These are phyloP conservation scores for Ophonus ardosiacus DNA, from an alignment of 2,888 invertebrate genomes.

Conservation along the genomic window DNA sequence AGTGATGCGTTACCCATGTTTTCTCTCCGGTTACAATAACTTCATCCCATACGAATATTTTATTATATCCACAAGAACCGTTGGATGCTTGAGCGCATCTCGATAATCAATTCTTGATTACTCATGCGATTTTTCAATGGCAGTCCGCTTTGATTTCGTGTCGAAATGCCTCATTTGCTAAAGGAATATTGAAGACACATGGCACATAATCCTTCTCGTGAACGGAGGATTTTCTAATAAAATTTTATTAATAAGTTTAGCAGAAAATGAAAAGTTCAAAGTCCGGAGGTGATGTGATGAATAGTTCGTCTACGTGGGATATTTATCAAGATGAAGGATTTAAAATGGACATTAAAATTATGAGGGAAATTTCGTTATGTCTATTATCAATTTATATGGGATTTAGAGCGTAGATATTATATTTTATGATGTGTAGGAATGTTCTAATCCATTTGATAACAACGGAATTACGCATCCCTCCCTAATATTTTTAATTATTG, in stretches of 20 bases:
- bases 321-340: slow-evolving; percentile 2
- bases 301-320: slow-evolving; percentile 4
- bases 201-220: not conserved
- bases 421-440: slow-evolving; percentile 51
- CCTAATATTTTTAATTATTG: slow-evolving; percentile 51
- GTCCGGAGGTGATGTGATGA: slow-evolving; percentile 1
- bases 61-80: slow-evolving; percentile 18
- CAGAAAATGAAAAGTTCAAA: slow-evolving; percentile 18
- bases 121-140: not conserved
- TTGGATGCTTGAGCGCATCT: not conserved
- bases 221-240: not conserved
- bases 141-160: not conserved
- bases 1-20: slow-evolving; percentile 37
- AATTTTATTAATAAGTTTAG: slow-evolving; percentile 2
- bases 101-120: slow-evolving; percentile 7
- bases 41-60: slow-evolving; percentile 35
- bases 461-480: slow-evolving; percentile 1
- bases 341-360: slow-evolving; percentile 52
- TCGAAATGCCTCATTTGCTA: not conserved
- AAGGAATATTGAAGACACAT: not conserved
- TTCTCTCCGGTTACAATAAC: slow-evolving; percentile 38
- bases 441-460: slow-evolving; percentile 51
- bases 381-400: slow-evolving; percentile 56
- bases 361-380: slow-evolving; percentile 38
- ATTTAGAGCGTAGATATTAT: slow-evolving; percentile 36